These are phyloP conservation scores for Marisa cornuarietis DNA, from an alignment of 1,140 invertebrate species.

Conservation along the genomic window DNA sequence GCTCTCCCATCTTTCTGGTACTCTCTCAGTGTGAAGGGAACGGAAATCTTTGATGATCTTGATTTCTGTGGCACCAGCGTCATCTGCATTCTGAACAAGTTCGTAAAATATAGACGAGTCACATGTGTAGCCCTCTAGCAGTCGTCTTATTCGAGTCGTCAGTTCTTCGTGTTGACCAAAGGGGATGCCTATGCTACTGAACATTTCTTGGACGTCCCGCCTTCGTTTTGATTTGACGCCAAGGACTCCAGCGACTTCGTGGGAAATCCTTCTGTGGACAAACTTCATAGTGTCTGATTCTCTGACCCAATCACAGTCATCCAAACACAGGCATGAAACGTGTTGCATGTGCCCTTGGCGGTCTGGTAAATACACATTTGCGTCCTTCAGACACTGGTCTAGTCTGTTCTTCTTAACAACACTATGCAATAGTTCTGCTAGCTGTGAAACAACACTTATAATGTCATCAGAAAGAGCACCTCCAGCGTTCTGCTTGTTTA, in stretches of 20 bases:
- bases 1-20: constrained; percentile 39
- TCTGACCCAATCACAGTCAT: constrained; percentile 30
- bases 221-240: constrained; percentile 42
- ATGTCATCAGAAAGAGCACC: neutral
- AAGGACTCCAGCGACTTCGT: constrained; percentile 27
- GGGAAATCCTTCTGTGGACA: constrained; percentile 37
- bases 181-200: constrained; percentile 13
- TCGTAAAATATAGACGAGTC: constrained; percentile 54
- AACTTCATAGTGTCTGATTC: constrained; percentile 27
- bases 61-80: constrained; percentile 60
- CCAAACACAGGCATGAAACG: constrained; percentile 33
- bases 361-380: constrained; percentile 30
- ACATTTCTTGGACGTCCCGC: constrained; percentile 18
- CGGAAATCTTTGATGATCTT: constrained; percentile 57
- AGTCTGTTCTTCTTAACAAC: neutral
- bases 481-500: neutral
- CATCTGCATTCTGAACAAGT: constrained; percentile 67
- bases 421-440: neutral
- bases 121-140: constrained; percentile 55
- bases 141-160: constrained; percentile 48
- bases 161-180: constrained; percentile 60
- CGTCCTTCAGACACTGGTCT: neutral
- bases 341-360: constrained; percentile 12
- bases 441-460: neutral
- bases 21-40: constrained; percentile 31